Evolutionary conservation across 2,113 vertebrate genomes (phyloP).

Genomic region (Rhinoptilus africanus): DNA sequence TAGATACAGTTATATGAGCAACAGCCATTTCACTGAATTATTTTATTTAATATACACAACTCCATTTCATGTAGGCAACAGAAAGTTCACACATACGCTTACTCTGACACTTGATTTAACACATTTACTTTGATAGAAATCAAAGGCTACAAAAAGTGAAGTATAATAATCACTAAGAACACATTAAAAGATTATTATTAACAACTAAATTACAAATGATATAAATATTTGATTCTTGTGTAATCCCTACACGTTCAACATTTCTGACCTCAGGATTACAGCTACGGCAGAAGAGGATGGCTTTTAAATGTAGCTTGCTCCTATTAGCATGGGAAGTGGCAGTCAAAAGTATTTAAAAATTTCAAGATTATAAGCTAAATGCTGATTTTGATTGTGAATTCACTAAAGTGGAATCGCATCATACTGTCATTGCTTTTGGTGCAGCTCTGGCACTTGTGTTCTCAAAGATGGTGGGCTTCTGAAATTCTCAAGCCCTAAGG

Average conservation of each 20-base stretch:
- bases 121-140: background rate
- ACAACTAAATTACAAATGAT: background rate
- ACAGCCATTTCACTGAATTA: background rate
- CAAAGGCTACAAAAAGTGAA: slow-evolving; percentile 18
- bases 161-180: slow-evolving; percentile 11
- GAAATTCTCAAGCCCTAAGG: background rate
- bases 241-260: background rate
- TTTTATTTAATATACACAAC: slow-evolving; percentile 52
- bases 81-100: slow-evolving; percentile 22
- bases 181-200: slow-evolving; percentile 22
- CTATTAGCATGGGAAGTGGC: background rate
- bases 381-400: background rate
- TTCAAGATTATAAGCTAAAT: background rate
- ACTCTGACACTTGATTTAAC: slow-evolving; percentile 18
- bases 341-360: background rate
- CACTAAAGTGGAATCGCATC: background rate
- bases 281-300: background rate
- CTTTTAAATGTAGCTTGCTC: slow-evolving; percentile 18
- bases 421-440: background rate
- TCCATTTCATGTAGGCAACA: slow-evolving; percentile 37
- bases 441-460: slow-evolving; percentile 34
- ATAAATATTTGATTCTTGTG: background rate
- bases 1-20: background rate
- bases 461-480: background rate
- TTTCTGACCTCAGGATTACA: background rate